Evolutionary conservation across 2,888 invertebrate species (phyloP).

Genomic region (Xanthia icteritia): DNA sequence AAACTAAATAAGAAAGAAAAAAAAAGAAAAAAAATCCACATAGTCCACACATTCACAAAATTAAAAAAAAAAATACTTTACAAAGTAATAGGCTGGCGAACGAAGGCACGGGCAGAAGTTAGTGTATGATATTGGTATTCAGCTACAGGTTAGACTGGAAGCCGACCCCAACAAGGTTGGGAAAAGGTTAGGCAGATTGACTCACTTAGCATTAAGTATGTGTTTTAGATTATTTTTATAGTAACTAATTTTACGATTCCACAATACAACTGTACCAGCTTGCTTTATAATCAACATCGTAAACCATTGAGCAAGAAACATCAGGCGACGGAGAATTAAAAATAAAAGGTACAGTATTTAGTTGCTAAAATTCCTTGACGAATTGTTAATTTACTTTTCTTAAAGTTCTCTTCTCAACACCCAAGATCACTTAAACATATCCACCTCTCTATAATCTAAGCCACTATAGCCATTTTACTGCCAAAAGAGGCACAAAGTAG

Average conservation of each 20-base stretch:
- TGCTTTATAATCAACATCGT: no score
- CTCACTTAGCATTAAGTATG: not conserved
- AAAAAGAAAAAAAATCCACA: no score
- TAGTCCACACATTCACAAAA: no score
- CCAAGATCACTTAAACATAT: conserved; percentile 12
- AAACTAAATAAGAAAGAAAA: no score
- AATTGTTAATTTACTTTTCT: not conserved
- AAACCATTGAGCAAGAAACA: not conserved
- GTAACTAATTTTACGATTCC: not conserved
- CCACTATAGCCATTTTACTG: conserved; percentile 28
- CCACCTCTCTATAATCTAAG: conserved; percentile 30
- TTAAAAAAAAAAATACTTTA: no score
- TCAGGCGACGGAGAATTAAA: not conserved
- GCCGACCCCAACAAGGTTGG: not conserved
- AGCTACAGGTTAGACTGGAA: not conserved
- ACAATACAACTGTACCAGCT: not conserved
- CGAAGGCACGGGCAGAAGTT: no score
- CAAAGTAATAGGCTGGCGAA: no score
- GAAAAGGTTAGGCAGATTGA: not conserved
- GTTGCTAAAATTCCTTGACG: not conserved
- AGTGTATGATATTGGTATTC: no score
- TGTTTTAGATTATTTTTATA: not conserved
- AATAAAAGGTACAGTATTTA: not conserved
- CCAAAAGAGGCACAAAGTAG: conserved; percentile 56
- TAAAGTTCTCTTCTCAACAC: not conserved